These are phyloP conservation scores for Enteromius radiatus DNA, from an alignment of 2,797 vertebrate species.

Conservation along the genomic window DNA sequence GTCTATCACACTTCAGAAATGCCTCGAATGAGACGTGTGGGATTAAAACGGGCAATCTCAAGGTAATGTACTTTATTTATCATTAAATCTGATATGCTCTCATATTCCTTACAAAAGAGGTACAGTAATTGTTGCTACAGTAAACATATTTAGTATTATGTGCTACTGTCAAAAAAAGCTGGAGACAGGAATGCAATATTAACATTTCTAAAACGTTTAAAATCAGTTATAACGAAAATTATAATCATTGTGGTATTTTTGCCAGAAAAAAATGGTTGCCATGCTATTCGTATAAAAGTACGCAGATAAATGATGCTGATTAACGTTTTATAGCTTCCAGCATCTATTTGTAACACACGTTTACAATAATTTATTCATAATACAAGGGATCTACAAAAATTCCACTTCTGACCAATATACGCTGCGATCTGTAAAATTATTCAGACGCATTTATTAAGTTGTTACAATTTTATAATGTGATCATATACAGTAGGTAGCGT, in stretches of 20 bases:
- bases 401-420: not conserved
- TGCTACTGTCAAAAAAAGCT: not conserved
- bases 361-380: not conserved
- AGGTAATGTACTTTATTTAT: conserved; percentile 14
- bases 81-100: not conserved
- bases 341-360: not conserved
- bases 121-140: not conserved
- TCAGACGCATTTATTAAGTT: not conserved
- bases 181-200: not conserved
- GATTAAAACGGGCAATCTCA: not conserved
- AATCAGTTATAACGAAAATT: not conserved
- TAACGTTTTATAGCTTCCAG: not conserved
- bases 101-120: not conserved
- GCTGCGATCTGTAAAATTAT: not conserved
- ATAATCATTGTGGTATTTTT: not conserved
- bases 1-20: not conserved
- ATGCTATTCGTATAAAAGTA: no score
- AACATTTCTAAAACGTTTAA: not conserved
- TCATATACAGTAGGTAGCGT: no score
- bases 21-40: not conserved
- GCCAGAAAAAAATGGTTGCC: not conserved
- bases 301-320: not conserved
- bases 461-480: not conserved
- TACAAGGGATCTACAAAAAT: not conserved
- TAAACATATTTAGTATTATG: not conserved